Percentiles rank a stretch among this genome's conserved stretches.
Evolutionary conservation across 1,140 invertebrate genomes (phyloP).

Genomic region (Atta texana): DNA sequence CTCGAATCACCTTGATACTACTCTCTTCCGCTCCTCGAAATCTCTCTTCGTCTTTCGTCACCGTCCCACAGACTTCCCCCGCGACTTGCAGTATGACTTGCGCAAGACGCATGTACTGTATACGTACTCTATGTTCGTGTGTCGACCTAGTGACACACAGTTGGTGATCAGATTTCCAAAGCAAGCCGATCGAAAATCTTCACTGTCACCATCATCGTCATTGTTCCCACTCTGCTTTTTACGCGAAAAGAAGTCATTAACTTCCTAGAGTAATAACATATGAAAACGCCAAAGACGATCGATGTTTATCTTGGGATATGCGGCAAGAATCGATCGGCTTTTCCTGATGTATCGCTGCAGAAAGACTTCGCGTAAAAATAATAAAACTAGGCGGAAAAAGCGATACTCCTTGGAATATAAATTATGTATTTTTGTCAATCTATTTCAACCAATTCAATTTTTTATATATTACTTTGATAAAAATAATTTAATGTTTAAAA

Average conservation of each 20-base stretch:
- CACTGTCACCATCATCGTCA: background rate
- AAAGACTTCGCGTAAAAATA: background rate
- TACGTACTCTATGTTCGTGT: conserved; percentile 32
- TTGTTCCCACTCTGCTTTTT: background rate
- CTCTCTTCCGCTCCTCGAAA: conserved; percentile 57
- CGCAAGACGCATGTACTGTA: conserved; percentile 66
- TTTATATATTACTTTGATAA: background rate
- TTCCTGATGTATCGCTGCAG: background rate
- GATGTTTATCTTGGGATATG: conserved; percentile 37
- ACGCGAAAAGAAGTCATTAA: conserved; percentile 45
- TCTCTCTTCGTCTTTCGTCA: conserved; percentile 60
- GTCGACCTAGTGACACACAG: conserved; percentile 72
- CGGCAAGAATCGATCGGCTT: conserved; percentile 5
- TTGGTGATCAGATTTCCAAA: conserved; percentile 40
- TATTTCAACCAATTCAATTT: background rate
- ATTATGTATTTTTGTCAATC: background rate
- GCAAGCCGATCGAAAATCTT: conserved; percentile 40
- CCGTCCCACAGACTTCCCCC: conserved; percentile 26
- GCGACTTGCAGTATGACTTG: conserved; percentile 34
- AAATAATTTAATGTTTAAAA: background rate
- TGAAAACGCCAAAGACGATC: background rate
- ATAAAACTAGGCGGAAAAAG: background rate
- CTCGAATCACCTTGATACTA: conserved; percentile 33
- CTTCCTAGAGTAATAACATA: conserved; percentile 22
- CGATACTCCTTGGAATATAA: background rate